Base-by-base conservation (phyloP, 1,140 invertebrate species). In the Harpegnathos saltator region DNA sequence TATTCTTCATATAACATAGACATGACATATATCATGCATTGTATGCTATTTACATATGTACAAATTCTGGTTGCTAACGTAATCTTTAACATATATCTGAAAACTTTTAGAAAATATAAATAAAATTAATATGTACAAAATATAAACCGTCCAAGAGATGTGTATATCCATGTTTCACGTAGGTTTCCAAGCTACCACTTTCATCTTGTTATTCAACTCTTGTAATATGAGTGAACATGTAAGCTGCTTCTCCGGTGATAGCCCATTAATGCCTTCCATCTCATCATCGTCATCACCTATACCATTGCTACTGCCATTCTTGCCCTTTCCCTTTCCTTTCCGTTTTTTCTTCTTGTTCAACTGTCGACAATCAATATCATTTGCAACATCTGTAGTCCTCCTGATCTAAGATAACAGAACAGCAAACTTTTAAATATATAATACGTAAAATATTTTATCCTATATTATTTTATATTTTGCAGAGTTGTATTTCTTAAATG, bases 191-290 rank as follows among this genome's bases (percentile, higher is more conserved):
- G 95, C 96, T 65, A 97, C 96, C 38, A 95, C 92, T 29, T 94
- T 91, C 94, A 97, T 96, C 94, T 97, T 97, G 58, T 96, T 95
- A 90, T 97, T 97, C 29, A 97, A 94, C 92, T 97, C 96, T 73
- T 95, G 95, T n/a, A 97, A 92, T 88, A 97, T 97, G 14, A 96
- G 94, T 3, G 95, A 94, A 89, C 95, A 96, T 14, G 95, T 95
- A 52, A 95, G 90, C 82, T 95, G 95, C 86, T 95, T 95, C 84
- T 95, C 95, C 19, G 94, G 93, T 50, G 94, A 94, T 66, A 95
- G 89, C 82, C 93, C 92, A 83, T 92, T 93, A 4, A 95, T 93
- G 12, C 94, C 92, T 80, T 96, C 95, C 90, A 94, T 95, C 89
- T 95, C 95, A 80, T 95, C 95, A 17, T 95, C 95, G 17, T 95